These are phyloP conservation scores for Rhorus exstirpatorius DNA, from an alignment of 2,888 invertebrate genomes.

Conservation along the genomic window DNA sequence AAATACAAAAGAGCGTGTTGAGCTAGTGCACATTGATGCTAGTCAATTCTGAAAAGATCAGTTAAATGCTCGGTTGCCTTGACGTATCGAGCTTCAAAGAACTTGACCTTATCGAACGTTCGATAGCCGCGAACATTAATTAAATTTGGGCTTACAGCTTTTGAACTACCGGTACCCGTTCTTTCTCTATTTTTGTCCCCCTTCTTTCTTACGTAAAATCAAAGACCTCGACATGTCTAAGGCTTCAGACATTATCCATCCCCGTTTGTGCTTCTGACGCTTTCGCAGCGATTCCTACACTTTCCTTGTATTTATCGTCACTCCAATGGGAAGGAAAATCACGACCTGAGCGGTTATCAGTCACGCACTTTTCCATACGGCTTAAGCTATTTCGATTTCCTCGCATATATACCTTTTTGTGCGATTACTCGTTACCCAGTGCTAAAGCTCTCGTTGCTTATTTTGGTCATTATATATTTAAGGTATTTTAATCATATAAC, in stretches of 20 bases:
- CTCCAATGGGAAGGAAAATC: background rate
- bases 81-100: constrained; percentile 16
- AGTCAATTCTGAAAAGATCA: background rate
- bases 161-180: constrained; percentile 32
- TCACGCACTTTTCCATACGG: too few species aligned
- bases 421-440: too few species aligned
- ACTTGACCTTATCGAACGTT: constrained; percentile 59
- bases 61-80: background rate
- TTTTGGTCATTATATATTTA: too few species aligned
- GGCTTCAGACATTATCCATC: constrained; percentile 49
- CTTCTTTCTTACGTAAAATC: constrained; percentile 68
- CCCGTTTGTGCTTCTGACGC: constrained; percentile 29
- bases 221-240: constrained; percentile 50
- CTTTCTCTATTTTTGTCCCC: constrained; percentile 24
- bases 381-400: too few species aligned
- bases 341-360: background rate
- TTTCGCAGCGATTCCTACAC: constrained; percentile 19
- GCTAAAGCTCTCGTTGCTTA: too few species aligned
- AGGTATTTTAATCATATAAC: too few species aligned
- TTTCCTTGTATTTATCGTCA: background rate
- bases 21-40: too few species aligned
- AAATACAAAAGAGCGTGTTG: too few species aligned
- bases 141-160: constrained; percentile 59
- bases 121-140: constrained; percentile 57
- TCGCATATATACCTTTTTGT: too few species aligned